Evolutionary conservation across 2,888 invertebrate genomes (phyloP), one percentile per base, ranked within the genome.

Genomic region (Pegoplata infirma): DNA sequence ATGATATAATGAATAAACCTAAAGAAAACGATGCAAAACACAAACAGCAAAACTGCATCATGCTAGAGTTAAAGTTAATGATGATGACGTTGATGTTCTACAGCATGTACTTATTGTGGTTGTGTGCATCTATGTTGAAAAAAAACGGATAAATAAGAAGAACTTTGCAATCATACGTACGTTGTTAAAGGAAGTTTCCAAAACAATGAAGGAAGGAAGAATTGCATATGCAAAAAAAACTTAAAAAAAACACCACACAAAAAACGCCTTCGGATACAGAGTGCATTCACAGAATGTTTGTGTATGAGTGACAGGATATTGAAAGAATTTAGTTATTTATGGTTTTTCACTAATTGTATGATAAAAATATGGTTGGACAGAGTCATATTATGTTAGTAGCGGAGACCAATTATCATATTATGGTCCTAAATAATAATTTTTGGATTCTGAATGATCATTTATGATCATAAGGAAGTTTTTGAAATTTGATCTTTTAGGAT

Each of bases 201-300:
- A 68, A 75, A 49, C 19, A 44, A 74, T 59, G 51, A 71, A 78
- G 64, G 67, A 75, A 79, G 78, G 79, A 79, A 79, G 71, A 79
- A 63, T 75, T 75, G 71, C 46, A 71, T 75, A 75, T 75, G 71
- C 61, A 68, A 40, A 77, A n/a, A n/a, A n/a, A n/a, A n/a, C n/a
- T n/a, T n/a, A n/a, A n/a, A n/a, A n/a, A n/a, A n/a, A n/a, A 74
- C 63, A 73, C 58, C 64, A 74, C 53, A 75, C 49, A 74, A 36
- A 28, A 53, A 75, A 72, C 67, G 63, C 71, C 56, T 72, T 72
- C 49, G 47, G 64, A 59, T 64, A 21, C 12, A n/a, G 53, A 25
- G 64, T 32, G 14, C 1, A 16, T n/a, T n/a, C n/a, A n/a, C n/a
- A n/a, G n/a, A n/a, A n/a, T 55, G 16, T 55, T 14, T 14, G 32